Conservation (phyloP, 53 echinoderm and acorn worm species). For the Echinometra lucunter region DNA sequence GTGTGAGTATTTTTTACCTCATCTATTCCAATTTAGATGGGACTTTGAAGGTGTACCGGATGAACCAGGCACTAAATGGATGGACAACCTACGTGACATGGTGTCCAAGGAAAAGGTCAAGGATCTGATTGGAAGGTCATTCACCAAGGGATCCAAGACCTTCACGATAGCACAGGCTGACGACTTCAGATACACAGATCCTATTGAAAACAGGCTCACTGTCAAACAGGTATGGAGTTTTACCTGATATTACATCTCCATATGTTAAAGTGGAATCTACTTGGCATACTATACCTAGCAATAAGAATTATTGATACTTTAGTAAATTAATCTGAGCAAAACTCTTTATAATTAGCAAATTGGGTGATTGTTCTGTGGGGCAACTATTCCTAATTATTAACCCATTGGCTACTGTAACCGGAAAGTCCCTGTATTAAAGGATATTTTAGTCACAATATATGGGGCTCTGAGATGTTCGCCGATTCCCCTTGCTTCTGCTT, state of each 20-base stretch:
- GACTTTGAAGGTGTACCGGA: constrained; percentile 92
- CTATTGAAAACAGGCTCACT: constrained; percentile 89
- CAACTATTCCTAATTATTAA: too few species aligned
- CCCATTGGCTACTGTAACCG: too few species aligned
- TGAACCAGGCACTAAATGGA: constrained; percentile 91
- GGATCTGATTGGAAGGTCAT: constrained; percentile 79
- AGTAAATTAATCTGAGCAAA: too few species aligned
- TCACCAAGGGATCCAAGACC: constrained; percentile 81
- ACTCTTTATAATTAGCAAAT: too few species aligned
- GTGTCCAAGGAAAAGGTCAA: constrained; percentile 74
- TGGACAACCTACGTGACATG: constrained; percentile 86
- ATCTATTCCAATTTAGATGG: constrained; percentile 64
- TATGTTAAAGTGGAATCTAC: neutral
- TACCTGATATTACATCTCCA: neutral
- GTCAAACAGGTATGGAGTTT: constrained; percentile 84
- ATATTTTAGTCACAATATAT: too few species aligned
- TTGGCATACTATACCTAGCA: too few species aligned
- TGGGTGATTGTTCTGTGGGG: too few species aligned
- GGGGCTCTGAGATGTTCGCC: too few species aligned
- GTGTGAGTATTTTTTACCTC: too few species aligned
- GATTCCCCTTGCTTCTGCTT: too few species aligned
- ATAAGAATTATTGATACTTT: too few species aligned
- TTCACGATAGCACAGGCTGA: constrained; percentile 89
- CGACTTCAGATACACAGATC: constrained; percentile 94
- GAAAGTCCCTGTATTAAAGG: too few species aligned